These are phyloP conservation scores for Idaea dimidiata DNA, from an alignment of 2,888 invertebrate species.

Conservation along the genomic window DNA sequence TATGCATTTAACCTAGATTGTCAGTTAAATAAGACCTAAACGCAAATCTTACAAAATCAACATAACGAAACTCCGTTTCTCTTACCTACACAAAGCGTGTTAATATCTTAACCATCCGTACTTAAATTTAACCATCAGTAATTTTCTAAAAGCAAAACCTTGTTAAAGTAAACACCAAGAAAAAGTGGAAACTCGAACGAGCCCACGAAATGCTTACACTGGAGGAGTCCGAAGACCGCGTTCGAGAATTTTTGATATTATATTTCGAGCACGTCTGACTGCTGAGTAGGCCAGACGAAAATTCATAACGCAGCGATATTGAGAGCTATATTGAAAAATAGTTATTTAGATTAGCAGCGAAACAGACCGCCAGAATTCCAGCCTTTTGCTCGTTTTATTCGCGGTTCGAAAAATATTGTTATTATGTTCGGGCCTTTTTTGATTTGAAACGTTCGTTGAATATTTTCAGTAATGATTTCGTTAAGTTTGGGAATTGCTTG, in stretches of 20 bases:
- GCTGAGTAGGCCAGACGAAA: constrained; percentile 54
- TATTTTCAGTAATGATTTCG: neutral
- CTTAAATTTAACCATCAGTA: neutral
- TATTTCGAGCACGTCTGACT: constrained; percentile 63
- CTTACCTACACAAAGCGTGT: neutral
- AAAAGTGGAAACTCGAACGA: constrained; percentile 9
- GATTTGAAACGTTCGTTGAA: constrained; percentile 1
- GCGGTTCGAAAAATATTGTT: constrained; percentile 6
- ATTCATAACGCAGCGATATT: constrained; percentile 66
- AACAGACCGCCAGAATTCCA: constrained; percentile 37
- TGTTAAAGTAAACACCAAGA: constrained; percentile 9
- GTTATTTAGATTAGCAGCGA: constrained; percentile 62
- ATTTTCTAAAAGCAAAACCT: neutral
- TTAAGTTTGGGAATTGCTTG: neutral
- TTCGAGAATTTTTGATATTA: constrained; percentile 39
- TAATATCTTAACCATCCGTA: neutral
- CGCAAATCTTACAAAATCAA: neutral
- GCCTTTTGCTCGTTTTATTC: constrained; percentile 10
- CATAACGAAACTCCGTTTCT: neutral
- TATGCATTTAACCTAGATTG: neutral
- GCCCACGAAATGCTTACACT: constrained; percentile 26
- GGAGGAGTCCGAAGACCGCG: constrained; percentile 2
- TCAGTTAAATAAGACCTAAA: neutral
- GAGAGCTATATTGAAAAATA: constrained; percentile 72
- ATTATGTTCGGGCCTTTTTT: neutral